Evolutionary conservation across 2,888 invertebrate genomes (phyloP), one percentile per base, ranked within the genome.

Genomic region (Cyrtodaria siliqua): DNA sequence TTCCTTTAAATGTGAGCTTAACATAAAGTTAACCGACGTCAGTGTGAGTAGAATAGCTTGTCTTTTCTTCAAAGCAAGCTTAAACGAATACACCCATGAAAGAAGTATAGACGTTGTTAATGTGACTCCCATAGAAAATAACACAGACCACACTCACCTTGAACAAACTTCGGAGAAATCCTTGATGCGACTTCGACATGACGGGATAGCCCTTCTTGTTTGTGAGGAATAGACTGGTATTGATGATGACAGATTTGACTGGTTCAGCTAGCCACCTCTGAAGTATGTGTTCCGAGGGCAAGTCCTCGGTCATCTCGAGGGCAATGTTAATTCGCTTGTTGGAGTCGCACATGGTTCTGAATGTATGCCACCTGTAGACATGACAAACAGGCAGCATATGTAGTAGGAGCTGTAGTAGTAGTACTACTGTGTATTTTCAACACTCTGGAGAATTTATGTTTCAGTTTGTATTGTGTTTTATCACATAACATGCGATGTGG

Each of bases 191-290:
- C 86, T 95, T 95, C 14, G 96, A 95, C 23, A 97, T 94, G 52
- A 99, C 98, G 0, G 96, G 97, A 92, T 95, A 97, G 52, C 97
- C 97, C 92, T 96, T 96, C 85, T 95, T 96, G 93, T 99, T 99
- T n/a, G 95, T 95, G 44, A 97, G 94, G 93, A 99, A 99, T 69
- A 97, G 94, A 75, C 86, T 94, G 18, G 98, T 97, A 3, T 97
- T 96, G 57, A 99, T 92, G 55, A 97, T 94, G 44, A 98, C 94
- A 74, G 96, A 96, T 92, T 96, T 97, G 1, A 99, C 95, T 8
- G 98, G 98, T 93, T 99, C 99, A 0, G 98, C 98, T 29, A 97
- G 93, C 99, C 99, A 99, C 73, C 99, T 95, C 26, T 96, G 95
- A 12, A 92, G 78, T 2, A 87, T 95, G 56, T 94, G 93, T 14